Evolutionary conservation across 1,140 invertebrate genomes (phyloP).

Genomic region (Ephestia elutella): DNA sequence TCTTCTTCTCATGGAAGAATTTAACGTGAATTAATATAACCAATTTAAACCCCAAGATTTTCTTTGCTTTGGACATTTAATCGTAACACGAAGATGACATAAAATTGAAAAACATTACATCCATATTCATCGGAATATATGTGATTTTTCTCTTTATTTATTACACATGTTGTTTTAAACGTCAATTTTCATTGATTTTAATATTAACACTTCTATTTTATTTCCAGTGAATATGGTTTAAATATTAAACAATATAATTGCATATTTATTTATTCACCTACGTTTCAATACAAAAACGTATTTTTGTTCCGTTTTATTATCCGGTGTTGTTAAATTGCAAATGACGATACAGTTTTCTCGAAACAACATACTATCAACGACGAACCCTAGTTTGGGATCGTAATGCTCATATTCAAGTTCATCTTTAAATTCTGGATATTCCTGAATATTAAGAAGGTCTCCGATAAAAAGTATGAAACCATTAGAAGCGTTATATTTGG

Average conservation of each 20-base stretch:
- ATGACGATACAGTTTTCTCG: neutral
- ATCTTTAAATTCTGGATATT: slow-evolving; percentile 49
- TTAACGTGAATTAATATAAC: no score
- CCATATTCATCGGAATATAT: slow-evolving; percentile 38
- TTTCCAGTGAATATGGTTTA: slow-evolving; percentile 36
- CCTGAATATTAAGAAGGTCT: slow-evolving; percentile 55
- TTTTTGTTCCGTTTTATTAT: slow-evolving; percentile 29
- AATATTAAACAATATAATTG: slow-evolving; percentile 30
- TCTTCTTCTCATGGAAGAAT: no score
- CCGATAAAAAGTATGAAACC: slow-evolving; percentile 42
- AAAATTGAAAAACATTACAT: slow-evolving; percentile 54
- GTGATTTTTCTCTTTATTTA: neutral
- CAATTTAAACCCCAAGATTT: no score
- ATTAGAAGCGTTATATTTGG: slow-evolving; percentile 17
- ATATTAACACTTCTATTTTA: slow-evolving; percentile 12
- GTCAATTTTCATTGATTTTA: slow-evolving; percentile 6
- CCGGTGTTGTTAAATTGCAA: slow-evolving; percentile 18
- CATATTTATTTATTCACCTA: slow-evolving; percentile 58
- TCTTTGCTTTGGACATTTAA: no score
- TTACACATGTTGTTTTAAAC: no score
- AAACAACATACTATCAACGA: slow-evolving; percentile 43
- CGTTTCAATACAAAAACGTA: slow-evolving; percentile 60
- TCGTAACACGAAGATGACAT: slow-evolving; percentile 7
- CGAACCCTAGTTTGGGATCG: slow-evolving; percentile 77
- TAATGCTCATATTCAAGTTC: slow-evolving; percentile 59